These are phyloP conservation scores for Criorhina ranunculi DNA, from an alignment of 2,888 invertebrate genomes.

Conservation along the genomic window DNA sequence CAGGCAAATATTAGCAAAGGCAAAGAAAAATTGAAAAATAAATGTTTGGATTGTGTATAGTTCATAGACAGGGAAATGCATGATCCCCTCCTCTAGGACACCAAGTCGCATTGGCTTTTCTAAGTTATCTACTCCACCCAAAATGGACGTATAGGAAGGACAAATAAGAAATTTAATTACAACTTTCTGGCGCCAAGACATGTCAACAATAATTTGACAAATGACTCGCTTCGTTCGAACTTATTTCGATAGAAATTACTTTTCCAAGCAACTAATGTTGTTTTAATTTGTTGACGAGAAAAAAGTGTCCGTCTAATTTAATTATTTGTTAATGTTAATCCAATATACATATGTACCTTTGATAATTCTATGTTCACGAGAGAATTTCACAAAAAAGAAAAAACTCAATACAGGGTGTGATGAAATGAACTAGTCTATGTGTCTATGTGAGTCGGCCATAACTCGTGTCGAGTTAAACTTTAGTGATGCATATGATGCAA, in stretches of 20 bases:
- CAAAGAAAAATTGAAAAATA: too few relatives aligned
- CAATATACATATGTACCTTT: constrained; percentile 54
- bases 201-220: constrained; percentile 36
- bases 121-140: not conserved
- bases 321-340: constrained; percentile 65
- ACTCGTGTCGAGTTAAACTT: too few relatives aligned
- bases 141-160: not conserved
- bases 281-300: constrained; percentile 26
- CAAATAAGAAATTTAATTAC: not conserved
- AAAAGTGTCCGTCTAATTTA: constrained; percentile 1
- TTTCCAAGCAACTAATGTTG: constrained; percentile 15
- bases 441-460: too few relatives aligned
- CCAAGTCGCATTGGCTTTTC: not conserved
- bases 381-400: not conserved
- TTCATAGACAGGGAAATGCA: not conserved
- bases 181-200: constrained; percentile 15
- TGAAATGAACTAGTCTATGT: too few relatives aligned
- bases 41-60: not conserved
- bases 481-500: too few relatives aligned
- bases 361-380: constrained; percentile 10
- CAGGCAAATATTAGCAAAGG: too few relatives aligned
- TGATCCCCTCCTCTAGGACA: not conserved
- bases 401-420: not conserved
- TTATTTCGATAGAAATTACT: constrained; percentile 7
- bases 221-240: not conserved